Percentiles rank a stretch among this genome's conserved stretches.
Conservation (phyloP, 2,797 vertebrate genomes). For the Hyperoplus lanceolatus region DNA sequence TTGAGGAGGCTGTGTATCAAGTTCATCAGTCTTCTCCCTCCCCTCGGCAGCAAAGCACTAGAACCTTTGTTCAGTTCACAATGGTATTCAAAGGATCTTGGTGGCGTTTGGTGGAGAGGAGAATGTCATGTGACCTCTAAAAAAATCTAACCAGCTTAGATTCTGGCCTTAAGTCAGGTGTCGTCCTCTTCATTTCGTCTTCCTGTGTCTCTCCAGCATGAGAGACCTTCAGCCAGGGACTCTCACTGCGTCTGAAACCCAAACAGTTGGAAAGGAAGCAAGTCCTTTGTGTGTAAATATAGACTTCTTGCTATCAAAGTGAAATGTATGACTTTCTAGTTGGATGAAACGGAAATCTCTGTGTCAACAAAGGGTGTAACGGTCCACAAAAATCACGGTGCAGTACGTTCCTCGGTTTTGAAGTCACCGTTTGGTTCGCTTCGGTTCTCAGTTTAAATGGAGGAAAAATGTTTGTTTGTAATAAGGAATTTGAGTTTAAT, state of each 20-base stretch:
- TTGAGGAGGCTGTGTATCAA: conserved; percentile 24
- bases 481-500: no score
- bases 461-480: no score
- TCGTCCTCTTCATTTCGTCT: conserved; percentile 26
- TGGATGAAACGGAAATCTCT: not conserved
- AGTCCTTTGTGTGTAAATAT: not conserved
- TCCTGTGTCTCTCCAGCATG: conserved; percentile 14
- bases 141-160: conserved; percentile 39
- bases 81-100: conserved; percentile 47
- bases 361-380: not conserved
- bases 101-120: conserved; percentile 33
- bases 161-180: conserved; percentile 32
- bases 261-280: conserved; percentile 7
- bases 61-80: conserved; percentile 55
- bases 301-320: not conserved
- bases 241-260: conserved; percentile 70
- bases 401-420: no score
- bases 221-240: not conserved
- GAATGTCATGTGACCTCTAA: conserved; percentile 30
- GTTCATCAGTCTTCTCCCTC: conserved; percentile 49
- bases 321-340: not conserved
- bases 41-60: conserved; percentile 45
- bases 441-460: no score
- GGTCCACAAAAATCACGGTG: no score
- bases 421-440: no score